Evolutionary conservation across 2,113 vertebrate genomes (phyloP).

Genomic region (Stigmatopora argus): DNA sequence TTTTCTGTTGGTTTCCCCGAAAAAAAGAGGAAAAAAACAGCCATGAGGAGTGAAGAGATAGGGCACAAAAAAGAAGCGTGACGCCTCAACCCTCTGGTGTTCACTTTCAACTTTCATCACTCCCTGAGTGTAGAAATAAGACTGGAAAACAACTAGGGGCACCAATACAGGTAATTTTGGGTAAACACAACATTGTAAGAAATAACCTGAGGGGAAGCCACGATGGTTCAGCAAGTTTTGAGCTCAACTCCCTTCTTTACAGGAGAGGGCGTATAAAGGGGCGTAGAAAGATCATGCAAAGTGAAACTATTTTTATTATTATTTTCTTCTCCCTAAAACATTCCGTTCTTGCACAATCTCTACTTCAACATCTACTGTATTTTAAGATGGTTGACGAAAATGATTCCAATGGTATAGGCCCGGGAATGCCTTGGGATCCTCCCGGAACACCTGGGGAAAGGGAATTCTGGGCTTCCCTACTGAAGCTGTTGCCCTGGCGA

Average conservation of each 20-base stretch:
- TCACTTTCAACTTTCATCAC: conserved; percentile 50
- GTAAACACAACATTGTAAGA: conserved; percentile 42
- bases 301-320: background rate
- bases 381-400: background rate
- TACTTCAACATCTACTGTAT: background rate
- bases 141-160: conserved; percentile 50
- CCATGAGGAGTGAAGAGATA: conserved; percentile 22
- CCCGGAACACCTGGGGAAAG: too few species aligned
- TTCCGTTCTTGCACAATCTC: background rate
- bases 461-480: too few species aligned
- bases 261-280: background rate
- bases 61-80: conserved; percentile 23
- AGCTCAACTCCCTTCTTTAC: conserved; percentile 24
- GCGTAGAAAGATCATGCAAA: background rate
- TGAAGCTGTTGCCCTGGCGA: too few species aligned
- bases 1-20: conserved; percentile 26
- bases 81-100: conserved; percentile 41
- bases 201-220: conserved; percentile 38
- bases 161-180: conserved; percentile 43
- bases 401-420: background rate
- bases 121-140: conserved; percentile 39
- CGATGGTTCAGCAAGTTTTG: conserved; percentile 15
- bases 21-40: conserved; percentile 21
- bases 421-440: too few species aligned
- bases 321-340: background rate